Conservation (phyloP, 2,113 vertebrate species). For the Calypte anna region DNA sequence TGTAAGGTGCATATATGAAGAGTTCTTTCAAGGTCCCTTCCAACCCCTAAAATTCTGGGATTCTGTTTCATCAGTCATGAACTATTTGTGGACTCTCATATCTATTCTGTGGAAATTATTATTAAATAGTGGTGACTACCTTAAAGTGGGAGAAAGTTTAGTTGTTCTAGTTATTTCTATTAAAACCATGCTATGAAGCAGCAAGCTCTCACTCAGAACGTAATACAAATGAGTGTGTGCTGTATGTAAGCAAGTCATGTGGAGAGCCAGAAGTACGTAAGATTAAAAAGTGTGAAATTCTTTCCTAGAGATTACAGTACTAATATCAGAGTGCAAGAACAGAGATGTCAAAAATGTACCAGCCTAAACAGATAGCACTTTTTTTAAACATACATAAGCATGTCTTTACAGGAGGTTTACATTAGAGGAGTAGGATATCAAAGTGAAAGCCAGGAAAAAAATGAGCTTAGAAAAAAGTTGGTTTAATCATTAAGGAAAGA, state of each 20-base stretch:
- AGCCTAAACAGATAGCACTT: not conserved
- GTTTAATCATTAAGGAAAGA: not conserved
- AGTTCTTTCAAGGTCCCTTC: not conserved
- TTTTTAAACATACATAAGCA: not conserved
- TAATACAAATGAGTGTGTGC: not conserved
- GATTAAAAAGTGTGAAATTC: not conserved
- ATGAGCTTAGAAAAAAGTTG: not conserved
- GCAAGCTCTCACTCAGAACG: not conserved
- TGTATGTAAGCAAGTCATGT: not conserved
- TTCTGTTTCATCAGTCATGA: not conserved
- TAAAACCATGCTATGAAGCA: not conserved
- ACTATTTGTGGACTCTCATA: not conserved
- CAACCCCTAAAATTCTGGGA: too few species aligned
- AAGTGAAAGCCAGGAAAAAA: not conserved
- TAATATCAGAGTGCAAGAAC: not conserved
- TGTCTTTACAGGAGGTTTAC: too few species aligned
- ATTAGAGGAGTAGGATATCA: not conserved
- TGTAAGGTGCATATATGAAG: rapidly evolving
- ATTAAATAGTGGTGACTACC: not conserved
- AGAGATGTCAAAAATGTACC: not conserved
- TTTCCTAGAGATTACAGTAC: not conserved
- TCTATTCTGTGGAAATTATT: not conserved
- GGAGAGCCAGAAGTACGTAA: not conserved
- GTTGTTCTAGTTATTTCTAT: not conserved
- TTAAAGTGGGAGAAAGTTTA: not conserved